phyloP scores from a whole-genome alignment of 2,888 invertebrate species.

The Leptopilina syphax region DNA sequence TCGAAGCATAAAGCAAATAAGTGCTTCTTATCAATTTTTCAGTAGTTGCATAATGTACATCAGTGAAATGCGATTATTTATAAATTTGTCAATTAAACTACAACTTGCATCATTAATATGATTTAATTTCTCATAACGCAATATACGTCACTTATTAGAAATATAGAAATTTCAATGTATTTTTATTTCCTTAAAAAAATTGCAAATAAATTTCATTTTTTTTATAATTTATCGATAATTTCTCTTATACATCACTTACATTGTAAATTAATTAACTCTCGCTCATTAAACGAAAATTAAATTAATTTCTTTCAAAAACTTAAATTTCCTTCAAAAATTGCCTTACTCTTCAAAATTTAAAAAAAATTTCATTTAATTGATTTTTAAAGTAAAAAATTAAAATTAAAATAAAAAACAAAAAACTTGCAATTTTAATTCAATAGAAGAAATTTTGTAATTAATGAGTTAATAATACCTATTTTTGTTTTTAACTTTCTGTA shows the following conservation, averaged over 20 bases:
- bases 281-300: not conserved
- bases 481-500: too few relatives aligned
- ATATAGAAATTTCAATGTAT: not conserved
- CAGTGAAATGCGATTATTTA: not conserved
- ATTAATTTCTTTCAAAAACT: too few relatives aligned
- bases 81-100: slow-evolving; percentile 6
- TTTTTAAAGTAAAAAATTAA: too few relatives aligned
- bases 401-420: too few relatives aligned
- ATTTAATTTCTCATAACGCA: not conserved
- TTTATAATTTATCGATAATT: too few relatives aligned
- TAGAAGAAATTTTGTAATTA: too few relatives aligned
- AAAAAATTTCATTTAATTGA: too few relatives aligned
- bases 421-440: too few relatives aligned
- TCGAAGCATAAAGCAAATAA: not conserved
- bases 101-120: not conserved
- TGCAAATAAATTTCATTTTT: too few relatives aligned
- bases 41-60: not conserved
- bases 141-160: not conserved
- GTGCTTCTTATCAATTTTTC: not conserved
- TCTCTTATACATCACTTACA: not conserved
- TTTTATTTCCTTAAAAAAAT: not conserved
- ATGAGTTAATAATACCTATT: too few relatives aligned
- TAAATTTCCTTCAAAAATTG: too few relatives aligned
- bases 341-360: too few relatives aligned
- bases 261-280: not conserved